Evolutionary conservation across 1,140 invertebrate genomes (phyloP).

Genomic region (Himalopsyche phryganea): DNA sequence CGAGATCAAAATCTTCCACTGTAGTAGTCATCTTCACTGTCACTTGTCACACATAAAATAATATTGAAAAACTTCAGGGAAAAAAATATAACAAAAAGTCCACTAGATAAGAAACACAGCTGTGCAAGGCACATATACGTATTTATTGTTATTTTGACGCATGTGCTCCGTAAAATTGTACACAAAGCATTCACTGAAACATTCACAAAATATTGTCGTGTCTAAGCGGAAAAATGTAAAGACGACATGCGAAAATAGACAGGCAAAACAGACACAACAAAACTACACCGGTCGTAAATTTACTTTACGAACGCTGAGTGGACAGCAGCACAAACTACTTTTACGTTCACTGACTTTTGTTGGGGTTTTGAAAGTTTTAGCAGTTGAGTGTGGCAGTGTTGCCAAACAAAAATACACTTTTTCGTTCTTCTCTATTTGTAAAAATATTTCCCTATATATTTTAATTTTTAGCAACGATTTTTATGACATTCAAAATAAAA

Average conservation of each 20-base stretch:
- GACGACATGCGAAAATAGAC: too few relatives aligned
- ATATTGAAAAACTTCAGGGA: constrained; percentile 4
- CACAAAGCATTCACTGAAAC: constrained; percentile 23
- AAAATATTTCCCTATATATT: too few relatives aligned
- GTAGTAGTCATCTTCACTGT: constrained; percentile 19
- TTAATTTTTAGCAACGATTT: too few relatives aligned
- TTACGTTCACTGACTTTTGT: constrained; percentile 6
- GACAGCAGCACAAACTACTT: too few relatives aligned
- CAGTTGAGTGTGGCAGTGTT: constrained; percentile 7
- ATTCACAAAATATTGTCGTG: constrained; percentile 41
- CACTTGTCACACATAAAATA: constrained; percentile 22
- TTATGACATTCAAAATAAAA: too few relatives aligned
- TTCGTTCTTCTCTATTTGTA: too few relatives aligned
- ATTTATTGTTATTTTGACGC: constrained; percentile 14
- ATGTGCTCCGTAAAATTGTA: not conserved
- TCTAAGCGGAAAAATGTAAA: constrained; percentile 61
- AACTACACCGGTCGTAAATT: too few relatives aligned
- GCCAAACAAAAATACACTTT: too few relatives aligned
- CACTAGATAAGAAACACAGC: constrained; percentile 6
- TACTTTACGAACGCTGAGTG: too few relatives aligned
- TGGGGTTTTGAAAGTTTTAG: constrained; percentile 19
- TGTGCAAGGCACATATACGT: constrained; percentile 4
- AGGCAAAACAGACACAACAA: too few relatives aligned
- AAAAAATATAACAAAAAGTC: constrained; percentile 1
- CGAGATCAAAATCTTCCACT: constrained; percentile 68